Evolutionary conservation across 2,113 vertebrate genomes (phyloP), one percentile per base, ranked within the genome.

Genomic region (Neolamprologus ventralis): DNA sequence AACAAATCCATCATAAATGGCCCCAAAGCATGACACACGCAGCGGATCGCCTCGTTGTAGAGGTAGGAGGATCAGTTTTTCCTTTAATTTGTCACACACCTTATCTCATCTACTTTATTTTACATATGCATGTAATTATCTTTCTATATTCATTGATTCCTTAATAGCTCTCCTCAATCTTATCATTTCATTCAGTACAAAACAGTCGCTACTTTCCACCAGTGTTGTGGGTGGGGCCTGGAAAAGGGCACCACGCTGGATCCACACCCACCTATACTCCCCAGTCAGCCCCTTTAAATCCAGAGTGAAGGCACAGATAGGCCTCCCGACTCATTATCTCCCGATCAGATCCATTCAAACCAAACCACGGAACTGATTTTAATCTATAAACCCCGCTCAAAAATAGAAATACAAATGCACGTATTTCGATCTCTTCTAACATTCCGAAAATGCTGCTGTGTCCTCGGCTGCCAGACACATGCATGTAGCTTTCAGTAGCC

Each of bases 161-260:
- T 73, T 73, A 45, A 9, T 45, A 19, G 45, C 16, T 10, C 16
- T 45, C 71, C 42, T 31, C 23, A 47, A 78, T 17, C 71, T 49
- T 49, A 19, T 49, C 17, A 78, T 47, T 73, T 45, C 8, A 42
- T 40, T 28, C 42, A 31, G 3, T 49, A 28, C 71, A 75, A 26
- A 47, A 75, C 40, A 75, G 42, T 28, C 16, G 14, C 71, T 75
- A 47, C 71, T 49, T 31, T 78, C 9, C 16, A 19, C 42, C 23
- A 28, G 35, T 17, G 68, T 16, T 75, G 87, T 92, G 94, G 91
- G 94, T 51, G 90, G 90, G 84, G 90, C 85, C 33, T 17, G 10
- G 40, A 54, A 84, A 37, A 57, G 80, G 83, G 75, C 28, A 55
- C 26, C 94, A 88, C 14, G 92, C 90, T 83, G 88, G 60, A 54